Base-by-base conservation (phyloP, 37 sponge, comb jelly and placozoan species). In the Halisarca cf. caerulea region DNA sequence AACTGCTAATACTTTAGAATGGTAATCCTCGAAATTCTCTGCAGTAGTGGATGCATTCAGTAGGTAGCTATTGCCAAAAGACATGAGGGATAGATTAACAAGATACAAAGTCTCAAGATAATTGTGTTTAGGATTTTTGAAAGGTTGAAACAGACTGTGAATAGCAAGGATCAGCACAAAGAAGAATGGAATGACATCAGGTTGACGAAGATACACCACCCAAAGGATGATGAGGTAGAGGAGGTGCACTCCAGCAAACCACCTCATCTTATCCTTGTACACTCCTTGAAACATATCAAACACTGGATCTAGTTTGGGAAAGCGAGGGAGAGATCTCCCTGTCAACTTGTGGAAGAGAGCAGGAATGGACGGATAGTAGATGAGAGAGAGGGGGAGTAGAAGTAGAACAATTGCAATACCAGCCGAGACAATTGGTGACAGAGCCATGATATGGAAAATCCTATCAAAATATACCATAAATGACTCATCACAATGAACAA, bases 201-300 rank as follows among this genome's bases (percentile, higher is more conserved):
- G 41, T 5, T 20, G 17, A 8, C 38, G 15, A 24, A 37, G 15
- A 7, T 20, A 28, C 64, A 62, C 30, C 5, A n/a, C 39, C 77
- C 77, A 74, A 38, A 74, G 77, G 25, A 38, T 21, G 9, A 74
- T 15, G 6, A 41, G 77, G 41, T 74, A 74, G 77, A 74, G 42
- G 6, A 74, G 45, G 9, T 74, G 36, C n/a, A 74, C 41, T 4
- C 77, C 42, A 8, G 77, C 77, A 41, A 74, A 74, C 24, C 24
- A 74, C 6, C 45, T 32, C 42, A 43, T 7, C 24, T 74, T 39
- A 0, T 32, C 25, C 77, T 74, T 74, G 45, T 44, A 74, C 45
- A 74, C 77, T 40, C 41, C 39, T 40, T 74, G 77, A 74, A 74
- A 74, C 25, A 74, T 44, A 41, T 74, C 77, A 74, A 74, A 74